Evolutionary conservation across 2,113 vertebrate species (phyloP).

Genomic region (Boulengerochromis microlepis): DNA sequence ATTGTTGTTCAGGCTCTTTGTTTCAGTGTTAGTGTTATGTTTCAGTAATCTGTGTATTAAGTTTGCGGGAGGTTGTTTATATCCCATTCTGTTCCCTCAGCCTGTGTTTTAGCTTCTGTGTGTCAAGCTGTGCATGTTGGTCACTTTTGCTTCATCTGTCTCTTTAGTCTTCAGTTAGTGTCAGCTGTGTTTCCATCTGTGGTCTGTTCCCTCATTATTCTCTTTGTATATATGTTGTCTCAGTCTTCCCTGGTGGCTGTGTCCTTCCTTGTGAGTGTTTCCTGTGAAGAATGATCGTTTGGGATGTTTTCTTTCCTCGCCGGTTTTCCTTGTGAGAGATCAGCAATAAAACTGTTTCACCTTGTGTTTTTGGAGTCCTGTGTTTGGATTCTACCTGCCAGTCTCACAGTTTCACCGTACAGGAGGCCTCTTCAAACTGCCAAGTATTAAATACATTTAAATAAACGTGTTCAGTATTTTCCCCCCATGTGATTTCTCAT

Average conservation of each 20-base stretch:
- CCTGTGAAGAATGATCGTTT: not conserved
- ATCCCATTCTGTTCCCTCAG: not conserved
- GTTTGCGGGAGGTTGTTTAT: not conserved
- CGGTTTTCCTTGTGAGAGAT: not conserved
- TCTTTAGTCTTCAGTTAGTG: not conserved
- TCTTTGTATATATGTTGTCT: not conserved
- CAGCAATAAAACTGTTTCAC: not conserved
- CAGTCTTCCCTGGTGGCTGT: not conserved
- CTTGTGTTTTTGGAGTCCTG: not conserved
- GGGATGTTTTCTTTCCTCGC: not conserved
- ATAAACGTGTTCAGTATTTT: fast-evolving
- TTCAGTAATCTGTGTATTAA: not conserved
- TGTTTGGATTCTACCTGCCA: not conserved
- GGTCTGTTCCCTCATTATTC: not conserved
- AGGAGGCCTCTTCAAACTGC: not conserved
- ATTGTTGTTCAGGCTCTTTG: not conserved
- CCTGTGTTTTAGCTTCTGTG: not conserved
- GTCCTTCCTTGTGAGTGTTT: not conserved
- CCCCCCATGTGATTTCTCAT: not conserved
- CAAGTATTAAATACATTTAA: not conserved
- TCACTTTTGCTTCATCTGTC: not conserved
- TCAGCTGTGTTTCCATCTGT: not conserved
- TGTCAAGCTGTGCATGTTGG: not conserved
- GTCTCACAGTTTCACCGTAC: not conserved
- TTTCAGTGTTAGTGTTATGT: not conserved